Conservation (phyloP, 2,113 vertebrate genomes). For the Pachycephala philippinensis region DNA sequence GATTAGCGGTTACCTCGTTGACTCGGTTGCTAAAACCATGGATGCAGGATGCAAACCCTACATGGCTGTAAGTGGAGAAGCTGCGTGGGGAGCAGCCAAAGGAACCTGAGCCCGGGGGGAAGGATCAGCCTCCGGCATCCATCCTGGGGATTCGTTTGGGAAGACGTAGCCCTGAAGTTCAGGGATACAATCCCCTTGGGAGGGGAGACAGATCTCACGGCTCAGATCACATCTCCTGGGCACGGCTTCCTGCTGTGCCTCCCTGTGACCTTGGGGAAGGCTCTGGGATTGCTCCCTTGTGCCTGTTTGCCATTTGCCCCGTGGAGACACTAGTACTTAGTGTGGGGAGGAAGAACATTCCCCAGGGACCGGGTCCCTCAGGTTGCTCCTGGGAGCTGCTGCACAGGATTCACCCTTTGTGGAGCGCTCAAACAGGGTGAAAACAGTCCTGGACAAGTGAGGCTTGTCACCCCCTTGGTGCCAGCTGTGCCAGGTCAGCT, state of each 20-base stretch:
- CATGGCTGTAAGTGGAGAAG: conserved; percentile 88
- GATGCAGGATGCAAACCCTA: conserved; percentile 97
- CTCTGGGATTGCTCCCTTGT: neutral
- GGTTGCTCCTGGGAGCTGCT: neutral
- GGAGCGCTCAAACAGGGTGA: neutral
- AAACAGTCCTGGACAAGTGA: neutral
- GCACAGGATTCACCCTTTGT: neutral
- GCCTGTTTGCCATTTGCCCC: neutral
- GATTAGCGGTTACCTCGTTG: conserved; percentile 96
- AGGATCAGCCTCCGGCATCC: neutral
- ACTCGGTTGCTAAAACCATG: conserved; percentile 95
- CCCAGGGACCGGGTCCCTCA: neutral
- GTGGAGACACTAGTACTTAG: neutral
- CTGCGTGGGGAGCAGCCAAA: neutral
- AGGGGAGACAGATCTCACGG: neutral
- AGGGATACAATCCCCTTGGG: neutral
- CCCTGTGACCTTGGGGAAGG: neutral
- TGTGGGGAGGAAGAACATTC: neutral
- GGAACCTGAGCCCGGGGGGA: neutral
- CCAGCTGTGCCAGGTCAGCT: neutral
- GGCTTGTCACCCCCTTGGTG: neutral
- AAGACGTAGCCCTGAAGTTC: neutral
- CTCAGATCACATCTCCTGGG: neutral
- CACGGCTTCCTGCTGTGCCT: neutral
- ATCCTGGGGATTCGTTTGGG: neutral